These are phyloP conservation scores for Steinernema carpocapsae DNA, from an alignment of 2,888 invertebrate genomes.

Conservation along the genomic window DNA sequence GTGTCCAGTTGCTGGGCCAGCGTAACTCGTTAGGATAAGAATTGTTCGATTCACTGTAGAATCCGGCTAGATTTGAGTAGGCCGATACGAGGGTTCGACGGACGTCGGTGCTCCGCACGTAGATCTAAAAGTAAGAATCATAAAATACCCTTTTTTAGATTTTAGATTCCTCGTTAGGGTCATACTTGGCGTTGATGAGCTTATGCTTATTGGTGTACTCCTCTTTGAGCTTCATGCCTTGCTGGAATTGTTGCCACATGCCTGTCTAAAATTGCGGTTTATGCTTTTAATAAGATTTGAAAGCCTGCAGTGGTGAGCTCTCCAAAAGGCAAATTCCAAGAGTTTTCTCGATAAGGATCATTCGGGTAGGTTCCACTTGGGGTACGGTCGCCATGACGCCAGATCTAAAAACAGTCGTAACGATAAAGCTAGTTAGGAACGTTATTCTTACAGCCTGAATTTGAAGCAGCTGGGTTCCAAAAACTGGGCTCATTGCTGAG, in stretches of 20 bases:
- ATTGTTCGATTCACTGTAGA: conserved; percentile 34
- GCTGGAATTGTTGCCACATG: conserved; percentile 37
- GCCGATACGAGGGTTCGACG: conserved; percentile 34
- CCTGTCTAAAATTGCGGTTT: conserved; percentile 22
- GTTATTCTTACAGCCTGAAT: neutral
- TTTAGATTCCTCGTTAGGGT: conserved; percentile 14
- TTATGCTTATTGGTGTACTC: conserved; percentile 26
- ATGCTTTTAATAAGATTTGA: too few relatives aligned
- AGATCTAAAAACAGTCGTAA: conserved; percentile 22
- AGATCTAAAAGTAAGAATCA: neutral
- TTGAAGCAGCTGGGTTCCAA: neutral
- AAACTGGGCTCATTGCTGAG: too few relatives aligned
- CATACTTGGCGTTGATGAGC: conserved; percentile 31
- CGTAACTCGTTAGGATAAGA: conserved; percentile 20
- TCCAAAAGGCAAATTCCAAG: conserved; percentile 33
- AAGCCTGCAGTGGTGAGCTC: conserved; percentile 34
- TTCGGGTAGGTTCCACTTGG: conserved; percentile 31
- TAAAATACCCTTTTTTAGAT: neutral
- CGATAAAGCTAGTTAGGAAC: neutral
- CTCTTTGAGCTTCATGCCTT: conserved; percentile 33
- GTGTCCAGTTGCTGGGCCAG: conserved; percentile 34
- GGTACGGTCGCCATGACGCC: conserved; percentile 37
- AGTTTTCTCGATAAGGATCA: conserved; percentile 34
- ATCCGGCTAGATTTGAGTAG: conserved; percentile 37
- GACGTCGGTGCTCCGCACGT: conserved; percentile 34